These are phyloP conservation scores for Lepilemur ruficaudatus DNA, from an alignment of 2,797 vertebrate species.

Conservation along the genomic window DNA sequence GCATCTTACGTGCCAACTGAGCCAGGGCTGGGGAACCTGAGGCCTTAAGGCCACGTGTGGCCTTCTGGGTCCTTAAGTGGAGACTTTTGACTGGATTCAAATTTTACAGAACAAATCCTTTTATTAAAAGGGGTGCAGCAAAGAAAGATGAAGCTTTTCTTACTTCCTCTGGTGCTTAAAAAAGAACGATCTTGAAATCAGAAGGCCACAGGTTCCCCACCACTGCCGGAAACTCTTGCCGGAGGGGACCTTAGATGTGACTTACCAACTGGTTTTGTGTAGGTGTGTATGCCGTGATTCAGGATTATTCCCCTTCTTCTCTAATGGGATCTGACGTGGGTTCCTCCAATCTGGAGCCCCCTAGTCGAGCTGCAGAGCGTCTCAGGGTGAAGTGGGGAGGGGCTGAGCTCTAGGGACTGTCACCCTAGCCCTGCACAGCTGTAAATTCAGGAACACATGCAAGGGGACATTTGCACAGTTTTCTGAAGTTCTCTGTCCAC, in stretches of 20 bases:
- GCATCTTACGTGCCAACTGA: not conserved
- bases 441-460: not conserved
- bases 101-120: too few relatives aligned
- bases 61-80: too few relatives aligned
- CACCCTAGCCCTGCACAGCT: rapidly evolving
- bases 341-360: not conserved
- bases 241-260: not conserved
- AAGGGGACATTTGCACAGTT: not conserved
- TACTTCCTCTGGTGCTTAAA: too few relatives aligned
- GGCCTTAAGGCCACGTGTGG: too few relatives aligned
- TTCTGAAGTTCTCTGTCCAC: not conserved
- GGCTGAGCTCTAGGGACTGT: not conserved
- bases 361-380: not conserved
- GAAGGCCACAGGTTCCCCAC: too few relatives aligned
- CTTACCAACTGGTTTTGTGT: not conserved
- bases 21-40: too few relatives aligned
- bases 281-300: not conserved
- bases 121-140: too few relatives aligned
- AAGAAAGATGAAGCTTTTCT: too few relatives aligned
- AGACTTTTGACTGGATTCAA: too few relatives aligned
- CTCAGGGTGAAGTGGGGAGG: not conserved
- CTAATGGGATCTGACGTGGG: not conserved
- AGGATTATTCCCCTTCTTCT: not conserved
- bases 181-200: too few relatives aligned
- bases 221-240: not conserved